Evolutionary conservation across 2,888 invertebrate species (phyloP), one percentile per base, ranked within the genome.

Genomic region (Zygothrica quintamaculata): DNA sequence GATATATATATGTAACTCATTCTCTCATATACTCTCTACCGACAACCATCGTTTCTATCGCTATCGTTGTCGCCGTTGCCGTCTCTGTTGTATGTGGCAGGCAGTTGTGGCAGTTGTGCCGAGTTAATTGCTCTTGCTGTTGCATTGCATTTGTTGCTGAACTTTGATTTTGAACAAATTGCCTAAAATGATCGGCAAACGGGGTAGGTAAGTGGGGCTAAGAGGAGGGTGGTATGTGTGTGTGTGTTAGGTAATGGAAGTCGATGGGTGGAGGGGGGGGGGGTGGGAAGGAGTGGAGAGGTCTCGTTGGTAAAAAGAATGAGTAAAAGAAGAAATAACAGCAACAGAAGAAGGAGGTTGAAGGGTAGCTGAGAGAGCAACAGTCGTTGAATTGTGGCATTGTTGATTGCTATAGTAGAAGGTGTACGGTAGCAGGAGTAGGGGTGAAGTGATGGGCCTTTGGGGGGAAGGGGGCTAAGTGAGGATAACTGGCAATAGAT

Each of bases 71-170:
- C n/a, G 25, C 18, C 47, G 37, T 18, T 42, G 37, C 6, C 43
- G 42, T 33, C 47, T 42, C 36, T 37, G 43, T 31, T 69, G 72
- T 76, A 76, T 66, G 67, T 67, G 67, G 29, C 29, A 29, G 29
- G 9, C 29, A 29, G 65, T 76, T 79, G 79, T 80, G 79, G 79
- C 79, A 80, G 79, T 80, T 80, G 80, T 80, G 79, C 79, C 80
- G 74, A 80, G 80, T 84, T 80, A 80, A 80, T 77, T 80, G 84
- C 84, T 80, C 84, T 82, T 82, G 79, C 80, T 80, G 80, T 82
- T 79, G 79, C 79, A 82, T 80, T 80, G 80, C 80, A 80, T 80
- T 80, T 80, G 80, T 80, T 84, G 80, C 84, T 84, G 65, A 70
- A 69, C 75, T 80, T 84, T 80, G 80, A 80, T 84, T 80, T 80